Evolutionary conservation across 2,888 invertebrate genomes (phyloP).

Genomic region (Himalopsyche japonica): DNA sequence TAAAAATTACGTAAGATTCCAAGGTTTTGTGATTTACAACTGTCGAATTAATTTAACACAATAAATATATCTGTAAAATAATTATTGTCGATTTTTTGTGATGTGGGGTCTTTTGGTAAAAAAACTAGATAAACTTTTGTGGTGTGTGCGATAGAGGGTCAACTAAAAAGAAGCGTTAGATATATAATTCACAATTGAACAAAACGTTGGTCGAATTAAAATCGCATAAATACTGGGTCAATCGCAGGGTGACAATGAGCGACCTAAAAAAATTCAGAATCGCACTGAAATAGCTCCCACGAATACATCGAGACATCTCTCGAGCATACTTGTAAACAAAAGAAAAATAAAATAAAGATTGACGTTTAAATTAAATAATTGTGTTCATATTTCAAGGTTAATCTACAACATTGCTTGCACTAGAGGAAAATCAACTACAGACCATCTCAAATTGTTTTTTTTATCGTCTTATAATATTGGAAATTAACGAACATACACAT

Average conservation of each 20-base stretch:
- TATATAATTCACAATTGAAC: neutral
- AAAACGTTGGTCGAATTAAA: neutral
- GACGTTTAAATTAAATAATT: too few relatives aligned
- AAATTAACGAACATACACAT: too few relatives aligned
- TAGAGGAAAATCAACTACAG: too few relatives aligned
- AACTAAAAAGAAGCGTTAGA: neutral
- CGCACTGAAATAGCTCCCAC: neutral
- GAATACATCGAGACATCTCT: neutral
- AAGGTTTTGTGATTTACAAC: too few relatives aligned
- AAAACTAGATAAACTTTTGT: neutral
- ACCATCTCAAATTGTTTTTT: too few relatives aligned
- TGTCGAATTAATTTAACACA: too few relatives aligned
- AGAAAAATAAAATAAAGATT: neutral
- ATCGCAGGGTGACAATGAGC: neutral
- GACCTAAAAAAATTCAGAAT: neutral
- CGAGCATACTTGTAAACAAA: neutral
- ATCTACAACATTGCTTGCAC: too few relatives aligned
- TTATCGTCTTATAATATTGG: too few relatives aligned
- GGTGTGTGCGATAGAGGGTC: neutral
- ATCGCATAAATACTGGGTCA: neutral
- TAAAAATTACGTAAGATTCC: too few relatives aligned
- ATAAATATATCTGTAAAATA: too few relatives aligned
- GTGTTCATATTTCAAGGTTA: too few relatives aligned
- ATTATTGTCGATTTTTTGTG: too few relatives aligned
- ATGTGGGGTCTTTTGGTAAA: neutral